These are phyloP conservation scores for Notothenia rossii DNA, from an alignment of 2,113 vertebrate genomes.

Conservation along the genomic window DNA sequence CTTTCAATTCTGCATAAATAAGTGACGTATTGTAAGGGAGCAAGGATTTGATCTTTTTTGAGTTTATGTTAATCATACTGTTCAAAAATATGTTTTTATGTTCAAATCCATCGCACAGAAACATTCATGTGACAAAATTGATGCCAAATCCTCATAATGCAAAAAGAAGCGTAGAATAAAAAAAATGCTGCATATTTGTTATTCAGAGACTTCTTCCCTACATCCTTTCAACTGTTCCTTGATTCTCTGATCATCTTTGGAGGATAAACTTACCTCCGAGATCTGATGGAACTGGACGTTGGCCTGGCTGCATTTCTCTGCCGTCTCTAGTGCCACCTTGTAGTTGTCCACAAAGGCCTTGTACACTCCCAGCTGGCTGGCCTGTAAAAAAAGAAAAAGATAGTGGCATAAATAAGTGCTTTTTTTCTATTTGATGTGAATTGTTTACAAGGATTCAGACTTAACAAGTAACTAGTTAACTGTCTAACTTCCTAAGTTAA, in stretches of 20 bases:
- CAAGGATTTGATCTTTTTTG: too few species aligned
- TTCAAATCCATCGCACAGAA: background rate
- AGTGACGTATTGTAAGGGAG: too few species aligned
- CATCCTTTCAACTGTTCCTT: background rate
- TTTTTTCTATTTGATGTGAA: too few species aligned
- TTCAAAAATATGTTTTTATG: too few species aligned
- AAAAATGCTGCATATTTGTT: background rate
- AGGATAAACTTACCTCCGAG: slow-evolving; percentile 89
- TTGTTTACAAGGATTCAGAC: background rate
- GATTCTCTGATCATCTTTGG: background rate
- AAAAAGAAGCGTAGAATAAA: background rate
- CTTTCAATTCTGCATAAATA: background rate
- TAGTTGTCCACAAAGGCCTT: slow-evolving; percentile 99
- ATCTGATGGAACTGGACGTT: slow-evolving; percentile 97
- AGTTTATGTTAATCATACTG: too few species aligned
- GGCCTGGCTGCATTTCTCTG: slow-evolving; percentile 95
- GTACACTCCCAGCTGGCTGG: slow-evolving; percentile 96
- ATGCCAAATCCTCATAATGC: background rate
- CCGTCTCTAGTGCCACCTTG: slow-evolving; percentile 94
- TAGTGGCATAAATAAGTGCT: too few species aligned
- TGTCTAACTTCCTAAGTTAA: background rate
- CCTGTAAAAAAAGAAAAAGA: slow-evolving; percentile 78
- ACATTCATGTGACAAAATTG: background rate
- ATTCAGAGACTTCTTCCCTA: background rate
- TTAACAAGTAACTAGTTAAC: background rate